Percentiles rank a stretch among this genome's conserved stretches.
These are phyloP conservation scores for Hypothenemus hampei DNA, from an alignment of 1,140 invertebrate genomes.

Conservation along the genomic window DNA sequence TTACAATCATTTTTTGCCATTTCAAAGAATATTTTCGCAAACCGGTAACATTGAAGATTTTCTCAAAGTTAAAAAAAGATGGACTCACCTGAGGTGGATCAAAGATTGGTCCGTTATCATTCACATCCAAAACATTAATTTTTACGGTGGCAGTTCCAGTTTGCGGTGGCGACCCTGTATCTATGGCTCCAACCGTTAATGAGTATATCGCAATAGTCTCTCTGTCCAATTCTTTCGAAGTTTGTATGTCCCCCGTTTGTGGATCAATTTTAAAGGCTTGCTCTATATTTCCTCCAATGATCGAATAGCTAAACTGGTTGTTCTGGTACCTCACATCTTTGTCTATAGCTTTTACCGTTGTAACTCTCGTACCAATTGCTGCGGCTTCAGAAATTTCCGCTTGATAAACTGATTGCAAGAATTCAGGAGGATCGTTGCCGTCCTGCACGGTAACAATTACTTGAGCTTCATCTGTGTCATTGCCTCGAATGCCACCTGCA, in stretches of 20 bases:
- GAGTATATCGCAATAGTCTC: conserved; percentile 74
- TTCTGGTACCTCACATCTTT: conserved; percentile 88
- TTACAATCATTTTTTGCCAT: too few relatives aligned
- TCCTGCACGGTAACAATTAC: conserved; percentile 91
- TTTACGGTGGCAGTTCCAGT: conserved; percentile 80
- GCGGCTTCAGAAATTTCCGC: conserved; percentile 74
- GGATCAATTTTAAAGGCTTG: conserved; percentile 87
- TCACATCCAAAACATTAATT: conserved; percentile 77
- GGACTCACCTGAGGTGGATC: conserved; percentile 55
- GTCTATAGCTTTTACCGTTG: conserved; percentile 80
- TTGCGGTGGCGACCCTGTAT: conserved; percentile 80
- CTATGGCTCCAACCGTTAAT: conserved; percentile 83
- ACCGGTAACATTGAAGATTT: not conserved
- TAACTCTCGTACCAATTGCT: conserved; percentile 61
- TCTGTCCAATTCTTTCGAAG: conserved; percentile 69
- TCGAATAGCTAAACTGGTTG: conserved; percentile 88
- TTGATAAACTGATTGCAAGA: conserved; percentile 70
- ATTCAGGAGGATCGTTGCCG: conserved; percentile 93
- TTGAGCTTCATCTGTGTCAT: conserved; percentile 92
- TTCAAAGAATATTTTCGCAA: not conserved
- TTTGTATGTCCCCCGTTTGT: conserved; percentile 76
- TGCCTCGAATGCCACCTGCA: conserved; percentile 82
- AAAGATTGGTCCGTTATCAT: conserved; percentile 90
- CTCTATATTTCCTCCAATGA: conserved; percentile 76
- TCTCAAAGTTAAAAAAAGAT: not conserved